Conservation (phyloP, 1,140 invertebrate species). For the Ruditapes philippinarum region DNA sequence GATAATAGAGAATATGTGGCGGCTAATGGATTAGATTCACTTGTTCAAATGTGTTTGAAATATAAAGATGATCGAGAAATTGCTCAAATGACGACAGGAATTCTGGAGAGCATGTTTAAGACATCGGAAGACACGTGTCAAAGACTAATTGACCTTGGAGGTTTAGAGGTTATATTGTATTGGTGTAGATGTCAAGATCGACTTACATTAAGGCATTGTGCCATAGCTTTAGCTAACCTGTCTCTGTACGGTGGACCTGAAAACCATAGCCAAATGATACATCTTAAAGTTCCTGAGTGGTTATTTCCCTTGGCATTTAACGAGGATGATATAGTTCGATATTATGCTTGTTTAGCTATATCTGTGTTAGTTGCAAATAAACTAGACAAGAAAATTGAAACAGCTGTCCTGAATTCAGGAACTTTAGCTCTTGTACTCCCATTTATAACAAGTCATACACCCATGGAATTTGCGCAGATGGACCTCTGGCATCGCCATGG, state of each 20-base stretch:
- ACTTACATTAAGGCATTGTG: constrained; percentile 96
- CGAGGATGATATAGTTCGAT: constrained; percentile 96
- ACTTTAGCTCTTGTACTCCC: constrained; percentile 98
- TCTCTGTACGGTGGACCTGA: constrained; percentile 98
- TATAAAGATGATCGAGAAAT: constrained; percentile 91
- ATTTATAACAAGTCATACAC: constrained; percentile 97
- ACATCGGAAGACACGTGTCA: constrained; percentile 96
- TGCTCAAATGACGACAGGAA: constrained; percentile 97
- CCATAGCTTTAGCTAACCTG: constrained; percentile 97
- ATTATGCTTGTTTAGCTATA: constrained; percentile 99
- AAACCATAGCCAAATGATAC: constrained; percentile 99
- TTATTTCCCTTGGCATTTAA: constrained; percentile 99
- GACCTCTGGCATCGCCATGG: constrained; percentile 96
- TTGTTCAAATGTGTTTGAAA: constrained; percentile 93
- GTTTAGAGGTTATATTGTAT: constrained; percentile 93
- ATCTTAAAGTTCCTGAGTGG: constrained; percentile 97
- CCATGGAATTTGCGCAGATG: constrained; percentile 97
- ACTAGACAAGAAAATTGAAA: constrained; percentile 94
- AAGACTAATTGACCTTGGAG: constrained; percentile 87
- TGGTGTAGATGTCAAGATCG: constrained; percentile 97
- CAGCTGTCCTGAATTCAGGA: constrained; percentile 97
- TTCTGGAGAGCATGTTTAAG: constrained; percentile 99
- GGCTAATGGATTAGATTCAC: constrained; percentile 96
- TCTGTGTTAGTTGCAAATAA: constrained; percentile 99
- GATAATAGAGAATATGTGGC: constrained; percentile 98